phyloP scores from a whole-genome alignment of 2,888 invertebrate genomes.

The Tridacna crocea region DNA sequence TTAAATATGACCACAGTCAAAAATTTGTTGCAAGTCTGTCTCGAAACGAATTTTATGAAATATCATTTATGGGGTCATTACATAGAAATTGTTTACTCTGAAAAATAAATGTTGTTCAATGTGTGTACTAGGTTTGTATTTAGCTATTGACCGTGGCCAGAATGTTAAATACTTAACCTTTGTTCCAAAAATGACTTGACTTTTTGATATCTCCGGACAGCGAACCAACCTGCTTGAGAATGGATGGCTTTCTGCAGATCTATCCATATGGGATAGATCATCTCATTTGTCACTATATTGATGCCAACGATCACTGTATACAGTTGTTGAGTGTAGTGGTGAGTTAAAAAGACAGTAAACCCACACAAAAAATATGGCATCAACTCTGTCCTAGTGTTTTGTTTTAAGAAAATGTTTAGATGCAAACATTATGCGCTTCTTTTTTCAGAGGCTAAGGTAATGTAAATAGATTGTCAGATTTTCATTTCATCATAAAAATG shows the following conservation, averaged over 20 bases:
- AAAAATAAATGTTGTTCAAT: too few relatives aligned
- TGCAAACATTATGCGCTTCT: constrained; percentile 8
- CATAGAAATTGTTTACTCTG: too few relatives aligned
- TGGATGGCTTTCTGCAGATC: constrained; percentile 14
- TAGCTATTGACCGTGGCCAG: neutral
- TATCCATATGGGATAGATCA: constrained; percentile 6
- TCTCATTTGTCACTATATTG: constrained; percentile 2
- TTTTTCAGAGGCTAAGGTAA: neutral
- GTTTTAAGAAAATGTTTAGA: neutral
- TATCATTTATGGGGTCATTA: too few relatives aligned
- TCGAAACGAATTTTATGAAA: too few relatives aligned
- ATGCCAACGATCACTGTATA: neutral
- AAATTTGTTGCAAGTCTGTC: too few relatives aligned
- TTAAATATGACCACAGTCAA: too few relatives aligned
- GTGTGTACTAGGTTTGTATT: too few relatives aligned
- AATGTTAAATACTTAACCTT: neutral
- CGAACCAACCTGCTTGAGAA: constrained; percentile 9
- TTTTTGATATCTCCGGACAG: constrained; percentile 19
- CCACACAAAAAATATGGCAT: constrained; percentile 37
- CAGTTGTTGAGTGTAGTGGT: constrained; percentile 43
- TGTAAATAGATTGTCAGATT: constrained; percentile 20
- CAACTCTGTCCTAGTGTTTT: constrained; percentile 43
- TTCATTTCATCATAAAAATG: neutral
- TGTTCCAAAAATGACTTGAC: constrained; percentile 4
- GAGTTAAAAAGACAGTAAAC: constrained; percentile 36